Percentiles rank a stretch among this genome's conserved stretches.
These are phyloP conservation scores for Agriotes lineatus DNA, from an alignment of 2,888 invertebrate genomes.

Conservation along the genomic window DNA sequence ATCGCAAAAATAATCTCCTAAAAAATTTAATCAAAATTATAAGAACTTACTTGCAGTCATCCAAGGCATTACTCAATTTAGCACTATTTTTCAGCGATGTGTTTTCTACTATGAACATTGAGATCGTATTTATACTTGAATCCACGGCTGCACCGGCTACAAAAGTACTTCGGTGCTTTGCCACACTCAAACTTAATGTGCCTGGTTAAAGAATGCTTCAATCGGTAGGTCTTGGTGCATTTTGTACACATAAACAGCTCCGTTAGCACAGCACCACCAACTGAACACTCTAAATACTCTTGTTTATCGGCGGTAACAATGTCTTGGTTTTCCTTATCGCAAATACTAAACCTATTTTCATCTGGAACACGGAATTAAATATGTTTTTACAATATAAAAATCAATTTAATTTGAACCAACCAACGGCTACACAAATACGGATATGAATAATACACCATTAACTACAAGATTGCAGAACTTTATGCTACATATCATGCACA, in stretches of 20 bases:
- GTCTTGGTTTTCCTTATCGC: background rate
- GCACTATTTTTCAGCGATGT: constrained; percentile 62
- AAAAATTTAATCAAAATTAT: too few relatives aligned
- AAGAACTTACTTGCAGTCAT: too few relatives aligned
- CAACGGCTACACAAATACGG: too few relatives aligned
- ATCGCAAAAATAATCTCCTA: too few relatives aligned
- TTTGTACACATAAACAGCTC: constrained; percentile 66
- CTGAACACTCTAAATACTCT: background rate
- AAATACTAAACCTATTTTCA: background rate
- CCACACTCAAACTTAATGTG: constrained; percentile 53
- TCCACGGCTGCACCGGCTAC: constrained; percentile 29
- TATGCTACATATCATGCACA: too few relatives aligned
- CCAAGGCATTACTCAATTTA: too few relatives aligned
- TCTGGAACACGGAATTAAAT: constrained; percentile 2
- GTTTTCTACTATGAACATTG: constrained; percentile 54
- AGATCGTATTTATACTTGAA: constrained; percentile 31
- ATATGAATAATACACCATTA: too few relatives aligned
- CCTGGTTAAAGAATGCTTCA: constrained; percentile 66
- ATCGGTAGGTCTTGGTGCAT: constrained; percentile 72
- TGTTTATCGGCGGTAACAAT: constrained; percentile 11
- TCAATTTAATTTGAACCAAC: too few relatives aligned
- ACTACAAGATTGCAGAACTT: too few relatives aligned
- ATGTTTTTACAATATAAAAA: too few relatives aligned
- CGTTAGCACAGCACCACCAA: constrained; percentile 47
- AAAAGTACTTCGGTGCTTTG: constrained; percentile 43